Evolutionary conservation across 2,888 invertebrate species (phyloP).

Genomic region (Ectemnius lituratus): DNA sequence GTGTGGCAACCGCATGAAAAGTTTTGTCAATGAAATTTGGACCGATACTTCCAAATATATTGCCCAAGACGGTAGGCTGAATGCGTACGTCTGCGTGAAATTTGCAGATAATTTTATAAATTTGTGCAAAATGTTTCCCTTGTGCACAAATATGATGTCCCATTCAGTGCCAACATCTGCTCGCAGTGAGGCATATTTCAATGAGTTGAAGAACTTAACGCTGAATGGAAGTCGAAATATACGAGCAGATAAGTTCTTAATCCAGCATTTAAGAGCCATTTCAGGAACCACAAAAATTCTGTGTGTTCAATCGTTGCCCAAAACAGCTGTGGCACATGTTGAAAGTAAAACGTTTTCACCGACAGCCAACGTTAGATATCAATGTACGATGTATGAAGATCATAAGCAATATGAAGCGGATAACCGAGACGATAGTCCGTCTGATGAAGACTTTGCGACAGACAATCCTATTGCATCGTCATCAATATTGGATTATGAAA

Average conservation of each 20-base stretch:
- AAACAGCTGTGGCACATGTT: too few relatives aligned
- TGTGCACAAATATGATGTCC: not conserved
- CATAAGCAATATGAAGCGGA: too few relatives aligned
- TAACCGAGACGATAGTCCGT: too few relatives aligned
- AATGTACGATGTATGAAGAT: too few relatives aligned
- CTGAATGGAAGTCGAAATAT: slow-evolving; percentile 17
- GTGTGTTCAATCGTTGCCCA: not conserved
- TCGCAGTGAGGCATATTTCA: slow-evolving; percentile 3
- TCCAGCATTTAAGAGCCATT: slow-evolving; percentile 37
- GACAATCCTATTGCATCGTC: too few relatives aligned
- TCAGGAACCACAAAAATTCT: slow-evolving; percentile 34
- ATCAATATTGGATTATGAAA: too few relatives aligned
- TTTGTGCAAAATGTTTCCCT: not conserved
- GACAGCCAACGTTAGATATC: too few relatives aligned
- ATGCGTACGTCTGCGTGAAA: not conserved
- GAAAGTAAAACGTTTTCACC: too few relatives aligned
- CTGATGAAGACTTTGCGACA: too few relatives aligned
- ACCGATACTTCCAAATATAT: not conserved
- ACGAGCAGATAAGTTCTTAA: slow-evolving; percentile 38
- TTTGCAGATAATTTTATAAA: not conserved
- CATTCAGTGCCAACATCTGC: not conserved
- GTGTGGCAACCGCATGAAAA: not conserved
- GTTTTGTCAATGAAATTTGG: not conserved
- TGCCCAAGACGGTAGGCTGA: not conserved
- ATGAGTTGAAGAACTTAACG: not conserved